A percentile compares a stretch with the other conserved stretches of the same genome.
These are phyloP conservation scores for Chorisops tibialis DNA, from an alignment of 2,888 invertebrate species.

Conservation along the genomic window DNA sequence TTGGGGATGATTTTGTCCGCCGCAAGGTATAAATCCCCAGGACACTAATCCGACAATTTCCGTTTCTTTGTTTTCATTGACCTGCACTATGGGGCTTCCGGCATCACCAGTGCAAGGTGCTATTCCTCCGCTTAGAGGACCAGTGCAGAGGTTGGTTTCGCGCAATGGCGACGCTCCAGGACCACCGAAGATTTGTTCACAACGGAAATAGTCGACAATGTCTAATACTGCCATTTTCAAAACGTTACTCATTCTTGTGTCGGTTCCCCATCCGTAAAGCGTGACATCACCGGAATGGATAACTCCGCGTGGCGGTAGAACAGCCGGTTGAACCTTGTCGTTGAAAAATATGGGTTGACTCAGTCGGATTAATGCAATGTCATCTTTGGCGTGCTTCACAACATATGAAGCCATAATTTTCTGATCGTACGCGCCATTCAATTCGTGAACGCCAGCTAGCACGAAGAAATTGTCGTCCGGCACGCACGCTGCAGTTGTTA, in stretches of 20 bases:
- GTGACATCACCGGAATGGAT: slow-evolving; percentile 9
- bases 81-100: slow-evolving; percentile 47
- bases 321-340: background rate
- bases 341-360: background rate
- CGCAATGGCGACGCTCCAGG: slow-evolving; percentile 37
- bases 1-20: slow-evolving; percentile 47
- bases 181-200: slow-evolving; percentile 10
- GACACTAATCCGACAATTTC: slow-evolving; percentile 54
- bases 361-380: slow-evolving; percentile 4
- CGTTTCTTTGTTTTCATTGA: slow-evolving; percentile 28
- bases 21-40: slow-evolving; percentile 56
- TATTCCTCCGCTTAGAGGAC: slow-evolving; percentile 47
- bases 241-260: background rate
- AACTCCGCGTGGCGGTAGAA: background rate
- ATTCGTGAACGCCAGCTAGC: background rate
- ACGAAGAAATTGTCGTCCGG: slow-evolving; percentile 16
- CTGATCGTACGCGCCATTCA: slow-evolving; percentile 13
- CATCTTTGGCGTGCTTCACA: background rate
- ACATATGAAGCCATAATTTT: background rate
- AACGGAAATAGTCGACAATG: background rate
- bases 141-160: slow-evolving; percentile 52
- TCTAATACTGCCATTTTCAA: slow-evolving; percentile 1
- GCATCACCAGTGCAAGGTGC: slow-evolving; percentile 54
- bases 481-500: background rate
- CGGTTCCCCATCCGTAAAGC: slow-evolving; percentile 12